Percentiles rank a stretch among this genome's conserved stretches.
These are phyloP conservation scores for Aspiorhynchus laticeps DNA, from an alignment of 2,113 vertebrate genomes.

Conservation along the genomic window DNA sequence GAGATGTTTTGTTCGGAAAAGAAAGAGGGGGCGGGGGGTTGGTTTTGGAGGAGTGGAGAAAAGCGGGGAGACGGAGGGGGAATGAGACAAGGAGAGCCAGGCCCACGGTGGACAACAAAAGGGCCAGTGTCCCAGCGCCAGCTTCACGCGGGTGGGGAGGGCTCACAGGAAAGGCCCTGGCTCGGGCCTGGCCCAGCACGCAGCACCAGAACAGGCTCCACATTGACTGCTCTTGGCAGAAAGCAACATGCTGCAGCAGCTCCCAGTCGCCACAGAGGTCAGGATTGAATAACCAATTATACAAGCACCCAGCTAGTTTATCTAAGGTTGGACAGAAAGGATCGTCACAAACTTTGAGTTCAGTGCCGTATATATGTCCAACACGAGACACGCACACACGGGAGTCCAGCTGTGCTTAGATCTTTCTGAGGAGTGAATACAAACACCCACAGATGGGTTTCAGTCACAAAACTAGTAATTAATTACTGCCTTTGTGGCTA, in stretches of 20 bases:
- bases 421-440: background rate
- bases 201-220: slow-evolving; percentile 83
- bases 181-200: slow-evolving; percentile 83
- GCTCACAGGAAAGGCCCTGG: slow-evolving; percentile 98
- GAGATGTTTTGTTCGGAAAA: slow-evolving; percentile 68
- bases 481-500: slow-evolving; percentile 43
- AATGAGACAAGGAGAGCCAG: slow-evolving; percentile 66
- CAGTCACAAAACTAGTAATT: slow-evolving; percentile 37
- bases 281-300: slow-evolving; percentile 97
- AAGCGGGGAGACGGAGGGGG: slow-evolving; percentile 69
- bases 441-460: slow-evolving; percentile 23
- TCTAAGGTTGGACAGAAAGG: slow-evolving; percentile 77
- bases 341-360: slow-evolving; percentile 32
- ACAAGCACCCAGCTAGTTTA: slow-evolving; percentile 91
- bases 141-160: slow-evolving; percentile 92
- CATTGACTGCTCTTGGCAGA: slow-evolving; percentile 95
- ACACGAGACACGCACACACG: background rate
- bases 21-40: slow-evolving; percentile 41
- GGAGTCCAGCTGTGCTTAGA: slow-evolving; percentile 29
- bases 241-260: slow-evolving; percentile 41
- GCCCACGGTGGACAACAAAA: slow-evolving; percentile 90
- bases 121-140: slow-evolving; percentile 94
- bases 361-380: background rate
- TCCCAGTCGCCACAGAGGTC: slow-evolving; percentile 72
- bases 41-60: slow-evolving; percentile 54